Conservation (phyloP, 2,888 invertebrate genomes). For the Ophion obscuratus region DNA sequence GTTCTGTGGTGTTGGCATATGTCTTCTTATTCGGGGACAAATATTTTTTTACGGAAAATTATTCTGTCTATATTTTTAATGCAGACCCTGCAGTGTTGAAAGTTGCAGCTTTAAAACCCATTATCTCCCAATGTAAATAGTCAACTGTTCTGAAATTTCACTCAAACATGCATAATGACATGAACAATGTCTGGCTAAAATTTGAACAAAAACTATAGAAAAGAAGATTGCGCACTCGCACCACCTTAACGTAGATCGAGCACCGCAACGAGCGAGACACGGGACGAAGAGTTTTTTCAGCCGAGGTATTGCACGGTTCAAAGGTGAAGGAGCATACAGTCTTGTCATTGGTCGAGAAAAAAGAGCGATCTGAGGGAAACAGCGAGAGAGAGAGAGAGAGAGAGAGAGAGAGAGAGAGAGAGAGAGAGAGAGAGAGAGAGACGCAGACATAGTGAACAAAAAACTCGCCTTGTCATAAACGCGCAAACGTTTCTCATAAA, state of each 20-base stretch:
- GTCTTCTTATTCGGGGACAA: too few species aligned
- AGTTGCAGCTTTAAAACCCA: too few species aligned
- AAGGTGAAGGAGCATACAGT: constrained; percentile 72
- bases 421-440: not conserved
- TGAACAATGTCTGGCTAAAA: too few species aligned
- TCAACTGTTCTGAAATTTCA: too few species aligned
- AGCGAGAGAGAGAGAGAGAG: constrained; percentile 39
- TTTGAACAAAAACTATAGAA: too few species aligned
- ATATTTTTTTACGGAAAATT: too few species aligned
- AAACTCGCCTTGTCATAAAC: constrained; percentile 44
- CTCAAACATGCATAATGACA: too few species aligned
- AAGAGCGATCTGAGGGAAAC: constrained; percentile 61
- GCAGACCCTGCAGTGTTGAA: too few species aligned
- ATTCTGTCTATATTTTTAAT: too few species aligned
- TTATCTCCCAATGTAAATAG: too few species aligned
- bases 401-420: constrained; percentile 35
- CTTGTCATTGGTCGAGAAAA: constrained; percentile 67
- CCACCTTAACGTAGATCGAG: not conserved
- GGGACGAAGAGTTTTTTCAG: constrained; percentile 64
- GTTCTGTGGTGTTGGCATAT: too few species aligned
- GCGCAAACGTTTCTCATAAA: constrained; percentile 50
- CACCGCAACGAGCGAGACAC: not conserved
- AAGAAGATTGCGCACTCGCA: too few species aligned
- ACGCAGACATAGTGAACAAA: not conserved
- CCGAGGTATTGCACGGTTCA: constrained; percentile 67